Evolutionary conservation across 2,888 invertebrate genomes (phyloP), one percentile per base, ranked within the genome.

Genomic region (Prosapia bicincta): DNA sequence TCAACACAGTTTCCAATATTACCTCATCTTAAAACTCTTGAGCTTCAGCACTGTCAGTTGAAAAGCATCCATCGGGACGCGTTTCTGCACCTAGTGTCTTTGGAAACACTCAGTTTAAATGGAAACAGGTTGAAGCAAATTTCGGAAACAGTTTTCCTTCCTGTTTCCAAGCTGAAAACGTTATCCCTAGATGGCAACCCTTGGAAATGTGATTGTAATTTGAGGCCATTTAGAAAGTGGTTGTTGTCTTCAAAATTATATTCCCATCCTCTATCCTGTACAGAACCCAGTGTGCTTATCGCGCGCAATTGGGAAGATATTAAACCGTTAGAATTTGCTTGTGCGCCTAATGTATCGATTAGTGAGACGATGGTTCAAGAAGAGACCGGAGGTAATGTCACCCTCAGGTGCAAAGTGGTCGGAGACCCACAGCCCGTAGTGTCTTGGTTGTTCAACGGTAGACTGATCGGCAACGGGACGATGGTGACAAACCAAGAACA

Each of bases 131-230:
- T 97, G 79, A 90, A 91, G 75, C 89, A 89, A 81, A 84, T 94
- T 54, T 90, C 90, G 13, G 90, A 89, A 77, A 87, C 88, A 70
- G 89, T 90, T 1, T 90, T 93, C 82, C 86, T 91, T 84, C 92
- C 92, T 78, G 88, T 95, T 83, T 89, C 90, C 54, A 92, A 91
- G 81, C 87, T 96, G 77, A 95, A 95, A 85, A 93, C 94, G 1
- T 87, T 96, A 32, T 90, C 91, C 13, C 85, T 96, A 72, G 93
- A 94, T 79, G 93, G 93, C 30, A 97, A 97, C 85, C 95, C 93
- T 5, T 97, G 96, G 96, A 89, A 89, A 82, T 97, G 97, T 84
- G 95, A 97, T 84, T 97, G 97, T 85, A 90, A 92, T 79, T 85
- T 97, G 76, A 89, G 95, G 72, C 92, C 92, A 77, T 94, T 96